Conservation (phyloP, 2,797 vertebrate species). For the Uromys caudimaculatus region DNA sequence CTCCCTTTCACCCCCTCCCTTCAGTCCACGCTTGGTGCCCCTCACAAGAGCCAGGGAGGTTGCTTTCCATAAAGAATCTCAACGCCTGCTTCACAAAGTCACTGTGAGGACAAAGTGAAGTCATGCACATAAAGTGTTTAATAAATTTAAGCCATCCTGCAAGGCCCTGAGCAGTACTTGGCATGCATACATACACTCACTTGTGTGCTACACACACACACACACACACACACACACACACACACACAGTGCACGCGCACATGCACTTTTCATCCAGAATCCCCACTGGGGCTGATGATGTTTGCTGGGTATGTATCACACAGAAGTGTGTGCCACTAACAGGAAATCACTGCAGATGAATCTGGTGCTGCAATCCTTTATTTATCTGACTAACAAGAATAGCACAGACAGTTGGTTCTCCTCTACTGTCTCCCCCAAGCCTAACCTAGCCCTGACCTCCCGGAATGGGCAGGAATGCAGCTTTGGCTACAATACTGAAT, state of each 20-base stretch:
- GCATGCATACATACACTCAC: background rate
- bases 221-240: background rate
- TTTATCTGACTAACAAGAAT: conserved; percentile 79
- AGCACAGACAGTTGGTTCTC: conserved; percentile 77
- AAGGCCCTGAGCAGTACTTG: background rate
- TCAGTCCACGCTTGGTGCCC: background rate
- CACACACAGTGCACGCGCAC: too few relatives aligned
- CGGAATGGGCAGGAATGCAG: background rate
- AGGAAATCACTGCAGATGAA: conserved; percentile 74
- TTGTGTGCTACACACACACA: background rate
- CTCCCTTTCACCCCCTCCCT: background rate
- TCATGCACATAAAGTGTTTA: conserved; percentile 20
- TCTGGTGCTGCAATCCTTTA: conserved; percentile 75
- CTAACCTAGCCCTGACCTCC: conserved; percentile 73
- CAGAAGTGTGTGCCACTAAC: conserved; percentile 37
- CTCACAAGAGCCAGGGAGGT: background rate
- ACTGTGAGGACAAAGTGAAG: background rate
- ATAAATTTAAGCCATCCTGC: conserved; percentile 27
- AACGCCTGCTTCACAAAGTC: conserved; percentile 4
- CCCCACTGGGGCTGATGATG: conserved; percentile 5
- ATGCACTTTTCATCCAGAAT: background rate
- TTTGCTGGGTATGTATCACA: conserved; percentile 49
- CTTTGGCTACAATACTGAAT: background rate
- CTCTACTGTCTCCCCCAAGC: conserved; percentile 64
- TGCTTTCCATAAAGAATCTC: conserved; percentile 15